Evolutionary conservation across 2,797 vertebrate species (phyloP), one percentile per base, ranked within the genome.

Genomic region (Siniperca undulata): DNA sequence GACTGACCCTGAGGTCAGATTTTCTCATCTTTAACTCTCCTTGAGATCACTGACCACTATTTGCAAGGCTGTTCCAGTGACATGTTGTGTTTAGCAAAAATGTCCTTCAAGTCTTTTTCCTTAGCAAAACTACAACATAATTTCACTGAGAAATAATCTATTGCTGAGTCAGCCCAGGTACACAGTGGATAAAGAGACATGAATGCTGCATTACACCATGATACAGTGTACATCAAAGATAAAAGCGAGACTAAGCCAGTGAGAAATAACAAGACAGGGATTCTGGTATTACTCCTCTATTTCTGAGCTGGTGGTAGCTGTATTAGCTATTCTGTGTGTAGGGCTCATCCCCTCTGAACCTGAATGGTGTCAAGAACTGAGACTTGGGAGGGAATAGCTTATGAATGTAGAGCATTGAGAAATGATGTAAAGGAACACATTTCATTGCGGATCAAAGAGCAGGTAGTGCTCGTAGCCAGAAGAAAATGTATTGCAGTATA

Each of bases 191-290:
- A 86, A 88, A 89, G 74, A 88, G 89, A 92, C 84, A 85, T 70
- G 85, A 85, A 85, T 67, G 87, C 83, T 50, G 91, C 76, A 78
- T 92, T 88, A 87, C 64, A 88, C 68, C 79, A 58, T 86, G 75
- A 86, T 89, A 85, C 80, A 78, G 78, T 82, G 74, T 70, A 93
- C 73, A 81, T 87, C 85, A 64, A 70, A 89, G 86, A 93, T 89
- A 79, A 88, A 92, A 90, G 91, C 13, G 0, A 83, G 77, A 80
- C 77, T 87, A 91, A 92, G 88, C 84, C 88, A 83, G 83, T 65
- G 83, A 91, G 91, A 84, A 90, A 89, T 87, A 87, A 90, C 91
- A 91, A 88, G 86, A 84, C 78, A 52, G 70, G 85, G 86, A 80
- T 87, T 85, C 67, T 80, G 82, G 85, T 85, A 60, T 86, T 78